Evolutionary conservation across 2,797 vertebrate species (phyloP), one percentile per base, ranked within the genome.

Genomic region (Erpetoichthys calabaricus): DNA sequence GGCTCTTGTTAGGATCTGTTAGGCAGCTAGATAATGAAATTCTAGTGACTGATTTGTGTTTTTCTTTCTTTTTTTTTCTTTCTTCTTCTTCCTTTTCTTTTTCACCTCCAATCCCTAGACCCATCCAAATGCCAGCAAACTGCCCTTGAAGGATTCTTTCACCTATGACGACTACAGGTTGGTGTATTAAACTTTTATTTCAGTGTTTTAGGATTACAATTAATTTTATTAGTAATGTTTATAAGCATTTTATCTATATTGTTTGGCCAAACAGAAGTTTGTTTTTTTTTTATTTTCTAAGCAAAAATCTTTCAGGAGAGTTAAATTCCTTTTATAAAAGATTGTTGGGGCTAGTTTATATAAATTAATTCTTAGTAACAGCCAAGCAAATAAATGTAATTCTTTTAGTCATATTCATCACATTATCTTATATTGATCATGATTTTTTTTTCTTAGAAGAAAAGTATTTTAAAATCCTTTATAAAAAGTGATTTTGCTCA

Each of bases 91-190:
- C n/a, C 41, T 56, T 51, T 25, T 60, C 55, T 57, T 45, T 63
- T 52, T 65, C 76, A 79, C 75, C 71, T 73, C 60, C 45, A 42
- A 72, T 86, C 81, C 72, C 70, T 77, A 99, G 95, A 93, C 89
- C 77, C 92, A 98, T 81, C 94, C 92, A 51, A 89, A 91, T 58
- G 91, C 92, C 82, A 91, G 79, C 86, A 97, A 95, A 76, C 86
- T 97, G 76, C 89, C 91, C 72, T 77, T 99, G 80, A 97, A 94
- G 87, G 94, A 98, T 77, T 86, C 88, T 74, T 99, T 99, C 84
- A 96, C 92, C 57, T 99, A 91, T 44, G 94, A 97, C 4, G 95
- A 99, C 86, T 98, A 98, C 91, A 98, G 94, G 95, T 98, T 72
- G 73, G 92, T 91, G 66, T 65, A 59, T 57, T 53, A 46, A 54